Evolutionary conservation across 2,113 vertebrate species (phyloP), one percentile per base, ranked within the genome.

Genomic region (Procavia capensis): DNA sequence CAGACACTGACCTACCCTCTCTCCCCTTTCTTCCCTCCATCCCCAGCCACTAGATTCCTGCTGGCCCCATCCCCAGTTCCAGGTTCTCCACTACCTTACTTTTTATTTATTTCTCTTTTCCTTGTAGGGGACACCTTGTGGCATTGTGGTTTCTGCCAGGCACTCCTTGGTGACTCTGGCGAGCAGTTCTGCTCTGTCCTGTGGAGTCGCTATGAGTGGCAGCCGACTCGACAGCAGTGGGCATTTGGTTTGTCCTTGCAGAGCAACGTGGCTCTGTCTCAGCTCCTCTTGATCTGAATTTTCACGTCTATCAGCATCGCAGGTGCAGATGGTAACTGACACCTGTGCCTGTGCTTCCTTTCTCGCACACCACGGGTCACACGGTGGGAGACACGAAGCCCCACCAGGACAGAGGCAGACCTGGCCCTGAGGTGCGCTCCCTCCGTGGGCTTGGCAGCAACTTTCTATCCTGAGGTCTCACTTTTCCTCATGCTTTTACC

Each of bases 361-460:
- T 78, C n/a, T 63, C 4, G 25, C 27, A 1, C 3, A 3, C 63
- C 9, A 6, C 2, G 2, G 3, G 2, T 14, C 10, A 9, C 16
- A 20, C 34, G 6, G 43, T 34, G 14, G 47, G 29, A 22, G 29
- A 24, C 39, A 31, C 81, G 16, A 19, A 5, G 10, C 17, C 7
- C 20, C 13, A 3, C 7, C 0, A 31, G 27, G 36, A 47, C 20
- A 41, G 31, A n/a, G 34, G n/a, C 31, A n/a, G 50, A 41, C 24
- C 5, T 74, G 45, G 22, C 81, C 41, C 22, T 6, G 29, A 39
- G 50, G 9, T 47, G 63, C 19, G 83, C 25, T 74, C n/a, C 6
- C 36, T 79, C 9, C 19, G 19, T 59, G 20, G 34, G 8, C 41
- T 64, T 27, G 17, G 22, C 72, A 85, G 41, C 47, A 36, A 16